Evolutionary conservation across 2,797 vertebrate genomes (phyloP), one percentile per base, ranked within the genome.

Genomic region (Gouania willdenowi): DNA sequence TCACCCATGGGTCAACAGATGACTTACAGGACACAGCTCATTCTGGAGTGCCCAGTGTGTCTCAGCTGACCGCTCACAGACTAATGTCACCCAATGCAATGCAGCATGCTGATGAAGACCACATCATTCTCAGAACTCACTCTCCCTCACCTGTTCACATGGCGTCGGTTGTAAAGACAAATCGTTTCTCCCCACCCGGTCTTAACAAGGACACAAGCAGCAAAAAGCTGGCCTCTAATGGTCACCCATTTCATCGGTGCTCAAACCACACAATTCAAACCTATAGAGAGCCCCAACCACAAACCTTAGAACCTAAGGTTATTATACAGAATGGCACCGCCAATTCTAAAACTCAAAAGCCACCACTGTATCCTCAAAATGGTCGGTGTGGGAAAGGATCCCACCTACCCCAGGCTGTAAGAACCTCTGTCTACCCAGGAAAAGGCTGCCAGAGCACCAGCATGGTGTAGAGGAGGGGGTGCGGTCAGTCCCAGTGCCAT

Each of bases 351-450:
- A 88, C 70, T 45, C 85, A 83, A 27, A 87, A 85, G 32, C 84
- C 88, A n/a, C 88, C 85, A 6, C 72, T 59, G 1, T 86, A 85
- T 56, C 87, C 85, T 24, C 87, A 86, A 24, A 88, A 88, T 0
- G 86, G 85, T 23, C 66, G 54, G 2, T 75, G 59, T n/a, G 70
- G 66, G 34, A 84, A 83, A 35, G 77, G 66, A 40, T 43, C 40
- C 1, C 51, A 70, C 17, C 51, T 22, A 1, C 57, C 66, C 13
- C 41, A 77, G 33, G 39, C 66, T 8, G 27, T 33, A 16, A 85
- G 61, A 65, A 73, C 67, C 32, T 62, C 82, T 33, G 57, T 73
- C 37, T 59, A 72, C 53, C 43, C 68, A 0, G 74, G 56, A 26
- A 87, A 72, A 79, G 68, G 75, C 41, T 79, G 79, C 50, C 83